Percentiles rank a stretch among this genome's conserved stretches.
Evolutionary conservation across 2,888 invertebrate species (phyloP).

Genomic region (Hirudinaria manillensis): DNA sequence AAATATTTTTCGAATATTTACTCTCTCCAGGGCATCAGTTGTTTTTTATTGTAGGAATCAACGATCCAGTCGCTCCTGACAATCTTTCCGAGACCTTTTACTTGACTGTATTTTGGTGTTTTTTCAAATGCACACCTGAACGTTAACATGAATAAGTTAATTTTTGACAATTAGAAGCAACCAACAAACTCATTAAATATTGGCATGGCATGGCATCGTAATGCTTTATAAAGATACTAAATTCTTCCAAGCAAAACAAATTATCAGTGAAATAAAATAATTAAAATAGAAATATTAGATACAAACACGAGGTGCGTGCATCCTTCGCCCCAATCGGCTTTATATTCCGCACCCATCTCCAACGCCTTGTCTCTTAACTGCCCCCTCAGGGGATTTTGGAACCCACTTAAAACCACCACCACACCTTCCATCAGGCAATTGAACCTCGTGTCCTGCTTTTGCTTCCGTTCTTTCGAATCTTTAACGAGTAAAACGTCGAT

Average conservation of each 20-base stretch:
- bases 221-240: neutral
- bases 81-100: slow-evolving; percentile 62
- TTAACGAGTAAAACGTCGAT: too few relatives aligned
- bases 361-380: slow-evolving; percentile 65
- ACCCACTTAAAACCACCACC: slow-evolving; percentile 77
- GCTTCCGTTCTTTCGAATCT: slow-evolving; percentile 14
- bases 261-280: neutral
- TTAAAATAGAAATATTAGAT: neutral
- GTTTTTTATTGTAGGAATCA: slow-evolving; percentile 61
- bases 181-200: neutral
- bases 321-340: slow-evolving; percentile 66
- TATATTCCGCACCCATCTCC: slow-evolving; percentile 73
- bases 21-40: slow-evolving; percentile 64
- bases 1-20: slow-evolving; percentile 36
- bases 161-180: neutral
- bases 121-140: slow-evolving; percentile 74
- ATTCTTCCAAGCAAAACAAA: neutral
- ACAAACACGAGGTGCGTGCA: slow-evolving; percentile 82
- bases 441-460: slow-evolving; percentile 39
- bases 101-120: slow-evolving; percentile 76
- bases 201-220: neutral
- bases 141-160: slow-evolving; percentile 10
- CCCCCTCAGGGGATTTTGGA: slow-evolving; percentile 72
- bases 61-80: slow-evolving; percentile 71
- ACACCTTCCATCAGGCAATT: slow-evolving; percentile 53